A percentile compares a stretch with the other conserved stretches of the same genome.
phyloP scores from a whole-genome alignment of 2,797 vertebrate genomes.

The Xyrichtys novacula region DNA sequence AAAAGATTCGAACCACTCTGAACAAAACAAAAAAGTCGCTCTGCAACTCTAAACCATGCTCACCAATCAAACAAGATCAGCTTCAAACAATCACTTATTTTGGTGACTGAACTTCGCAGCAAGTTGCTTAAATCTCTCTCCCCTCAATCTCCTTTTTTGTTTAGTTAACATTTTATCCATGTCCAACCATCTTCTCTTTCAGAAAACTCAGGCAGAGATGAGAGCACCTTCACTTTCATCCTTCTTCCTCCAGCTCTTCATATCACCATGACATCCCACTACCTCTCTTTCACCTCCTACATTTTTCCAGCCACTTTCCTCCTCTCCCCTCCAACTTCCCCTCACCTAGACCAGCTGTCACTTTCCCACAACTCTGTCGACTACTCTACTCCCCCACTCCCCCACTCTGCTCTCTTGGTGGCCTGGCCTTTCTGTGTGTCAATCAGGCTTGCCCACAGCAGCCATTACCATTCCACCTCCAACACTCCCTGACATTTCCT shows the following conservation, averaged over 20 bases:
- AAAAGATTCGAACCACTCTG: too few relatives aligned
- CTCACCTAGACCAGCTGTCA: conserved; percentile 56
- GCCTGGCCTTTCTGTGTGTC: conserved; percentile 76
- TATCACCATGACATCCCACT: background rate
- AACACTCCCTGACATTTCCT: conserved; percentile 76
- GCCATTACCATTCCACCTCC: conserved; percentile 80
- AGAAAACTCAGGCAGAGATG: background rate
- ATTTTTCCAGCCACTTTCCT: conserved; percentile 10
- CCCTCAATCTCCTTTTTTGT: background rate
- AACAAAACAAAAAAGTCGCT: too few relatives aligned
- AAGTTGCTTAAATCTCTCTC: background rate
- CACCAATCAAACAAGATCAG: background rate
- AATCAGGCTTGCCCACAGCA: conserved; percentile 74
- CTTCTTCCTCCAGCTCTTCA: conserved; percentile 5
- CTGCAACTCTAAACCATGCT: too few relatives aligned
- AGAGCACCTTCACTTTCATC: background rate
- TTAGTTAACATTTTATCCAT: background rate
- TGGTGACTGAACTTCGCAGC: background rate
- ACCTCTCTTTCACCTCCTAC: background rate
- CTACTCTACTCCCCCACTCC: conserved; percentile 4
- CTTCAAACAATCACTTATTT: background rate
- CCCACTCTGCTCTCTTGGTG: conserved; percentile 41
- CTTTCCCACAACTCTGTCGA: conserved; percentile 25
- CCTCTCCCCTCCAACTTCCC: conserved; percentile 30
- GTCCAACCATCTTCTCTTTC: background rate